Conservation (phyloP, 2,797 vertebrate genomes). For the Iguana delicatissima region DNA sequence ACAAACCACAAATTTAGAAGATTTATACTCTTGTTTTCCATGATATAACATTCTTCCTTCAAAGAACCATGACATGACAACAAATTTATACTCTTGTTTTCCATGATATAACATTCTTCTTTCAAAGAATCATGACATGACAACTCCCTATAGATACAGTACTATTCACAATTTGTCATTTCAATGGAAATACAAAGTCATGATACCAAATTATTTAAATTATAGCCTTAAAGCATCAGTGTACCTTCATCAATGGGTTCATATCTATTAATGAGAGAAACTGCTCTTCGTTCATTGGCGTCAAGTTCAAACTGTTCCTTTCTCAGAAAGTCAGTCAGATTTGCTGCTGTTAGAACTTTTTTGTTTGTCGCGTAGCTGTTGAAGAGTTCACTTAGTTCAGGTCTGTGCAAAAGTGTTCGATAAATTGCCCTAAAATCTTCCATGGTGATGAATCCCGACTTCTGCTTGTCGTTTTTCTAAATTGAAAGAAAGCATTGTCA, state of each 20-base stretch:
- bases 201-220: neutral
- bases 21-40: neutral
- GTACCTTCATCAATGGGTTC: constrained; percentile 88
- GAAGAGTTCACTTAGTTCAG: constrained; percentile 82
- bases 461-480: constrained; percentile 71
- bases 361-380: constrained; percentile 72
- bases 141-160: neutral
- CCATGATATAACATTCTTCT: neutral
- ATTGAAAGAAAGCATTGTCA: constrained; percentile 43
- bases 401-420: constrained; percentile 71
- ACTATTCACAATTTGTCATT: neutral
- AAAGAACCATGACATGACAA: neutral
- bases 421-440: constrained; percentile 81
- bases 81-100: neutral
- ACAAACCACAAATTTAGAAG: neutral
- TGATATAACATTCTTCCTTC: neutral
- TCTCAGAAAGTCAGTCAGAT: constrained; percentile 82
- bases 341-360: constrained; percentile 63
- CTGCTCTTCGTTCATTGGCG: constrained; percentile 61
- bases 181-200: neutral
- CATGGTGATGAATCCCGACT: constrained; percentile 66
- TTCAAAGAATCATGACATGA: neutral
- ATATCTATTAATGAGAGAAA: constrained; percentile 83
- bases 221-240: constrained; percentile 23
- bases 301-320: constrained; percentile 80